Evolutionary conservation across 1,140 invertebrate genomes (phyloP).

Genomic region (Drosophila takahashii): DNA sequence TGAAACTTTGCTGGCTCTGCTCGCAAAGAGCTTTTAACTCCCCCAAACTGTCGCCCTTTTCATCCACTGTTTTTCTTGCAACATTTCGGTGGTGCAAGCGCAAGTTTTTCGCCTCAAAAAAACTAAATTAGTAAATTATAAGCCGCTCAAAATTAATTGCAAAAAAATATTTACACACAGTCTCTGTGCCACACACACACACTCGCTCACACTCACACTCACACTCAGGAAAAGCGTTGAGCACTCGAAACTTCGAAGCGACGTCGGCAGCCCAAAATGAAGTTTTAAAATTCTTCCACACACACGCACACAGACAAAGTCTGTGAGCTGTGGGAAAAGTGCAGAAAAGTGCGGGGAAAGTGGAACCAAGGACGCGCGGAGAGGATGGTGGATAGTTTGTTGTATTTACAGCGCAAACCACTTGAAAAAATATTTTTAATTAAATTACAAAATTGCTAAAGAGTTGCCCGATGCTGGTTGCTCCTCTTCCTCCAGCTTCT

Average conservation of each 20-base stretch:
- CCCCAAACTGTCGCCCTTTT: neutral
- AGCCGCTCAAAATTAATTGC: slow-evolving; percentile 83
- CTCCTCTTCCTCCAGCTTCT: neutral
- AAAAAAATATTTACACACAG: slow-evolving; percentile 83
- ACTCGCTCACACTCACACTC: slow-evolving; percentile 10
- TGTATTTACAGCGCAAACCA: slow-evolving; percentile 82
- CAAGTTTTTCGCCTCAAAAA: slow-evolving; percentile 40
- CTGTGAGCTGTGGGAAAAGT: slow-evolving; percentile 21
- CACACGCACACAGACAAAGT: slow-evolving; percentile 33
- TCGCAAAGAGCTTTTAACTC: slow-evolving; percentile 36
- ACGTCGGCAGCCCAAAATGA: slow-evolving; percentile 63
- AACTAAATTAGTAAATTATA: slow-evolving; percentile 83
- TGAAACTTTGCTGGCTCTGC: slow-evolving; percentile 9
- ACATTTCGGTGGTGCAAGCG: slow-evolving; percentile 49
- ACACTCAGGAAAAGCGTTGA: neutral
- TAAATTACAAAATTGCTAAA: slow-evolving; percentile 83
- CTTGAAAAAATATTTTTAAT: slow-evolving; percentile 84
- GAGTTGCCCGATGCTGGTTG: slow-evolving; percentile 62
- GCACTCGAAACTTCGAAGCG: slow-evolving; percentile 62
- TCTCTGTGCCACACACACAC: slow-evolving; percentile 20
- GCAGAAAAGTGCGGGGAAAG: slow-evolving; percentile 40
- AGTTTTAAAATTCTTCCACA: slow-evolving; percentile 78
- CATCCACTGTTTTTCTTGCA: slow-evolving; percentile 55
- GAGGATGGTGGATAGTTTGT: slow-evolving; percentile 62
- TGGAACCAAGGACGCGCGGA: slow-evolving; percentile 41